Base-by-base conservation (phyloP, 2,888 invertebrate genomes). In the Archaeoteleia sp. region DNA sequence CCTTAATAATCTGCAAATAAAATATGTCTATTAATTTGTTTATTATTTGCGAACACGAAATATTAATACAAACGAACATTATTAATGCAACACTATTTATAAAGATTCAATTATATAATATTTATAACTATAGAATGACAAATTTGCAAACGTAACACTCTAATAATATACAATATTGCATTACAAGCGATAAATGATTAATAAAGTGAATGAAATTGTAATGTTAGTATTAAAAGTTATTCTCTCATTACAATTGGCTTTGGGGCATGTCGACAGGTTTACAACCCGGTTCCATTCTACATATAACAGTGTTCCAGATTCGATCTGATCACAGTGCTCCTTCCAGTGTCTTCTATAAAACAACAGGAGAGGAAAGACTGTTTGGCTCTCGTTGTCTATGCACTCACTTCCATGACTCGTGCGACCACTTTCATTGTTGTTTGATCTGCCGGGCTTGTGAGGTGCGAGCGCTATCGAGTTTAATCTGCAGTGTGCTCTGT, bases 361-460 rank as follows among this genome's bases (percentile, higher is more conserved):
- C 46, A 29, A 45, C 57, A 54, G 54, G 51, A 66, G 62, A 71
- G 65, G 46, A 62, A 63, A 67, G 66, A 68, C 45, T 15, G 49
- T 68, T 62, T 63, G 58, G 67, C 14, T 32, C 37, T 23, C 34
- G 32, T 42, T 68, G 63, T 68, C 65, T 69, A 62, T 66, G 63
- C 67, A 70, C 70, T 70, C 60, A 54, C 65, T 67, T 68, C 63
- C 57, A 54, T 43, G 62, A 57, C 58, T 66, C 70, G 70, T 66
- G 70, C 67, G 71, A 70, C 78, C 80, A 84, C 84, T 84, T 84
- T 84, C 84, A 83, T 84, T 83, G 81, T 82, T 80, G 75, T 79
- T 74, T 76, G 74, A 77, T 79, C 80, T 73, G 72, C 67, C 78
- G 75, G 73, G 54, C 70, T 67, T 74, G 68, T 70, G 78, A 79